Evolutionary conservation across 2,113 vertebrate species (phyloP).

Genomic region (Abramis brama): DNA sequence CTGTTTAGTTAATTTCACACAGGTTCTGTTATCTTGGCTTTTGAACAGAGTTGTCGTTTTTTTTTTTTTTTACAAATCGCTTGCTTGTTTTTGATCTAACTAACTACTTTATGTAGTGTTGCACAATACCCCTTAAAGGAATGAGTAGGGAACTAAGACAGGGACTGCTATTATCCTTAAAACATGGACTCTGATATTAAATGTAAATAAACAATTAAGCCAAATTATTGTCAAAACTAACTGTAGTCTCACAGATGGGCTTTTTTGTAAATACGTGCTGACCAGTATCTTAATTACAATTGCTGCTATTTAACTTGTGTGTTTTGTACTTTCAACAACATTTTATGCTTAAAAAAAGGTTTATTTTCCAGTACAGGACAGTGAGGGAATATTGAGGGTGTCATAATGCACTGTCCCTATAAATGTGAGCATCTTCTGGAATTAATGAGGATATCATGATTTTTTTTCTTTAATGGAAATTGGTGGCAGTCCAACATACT

Average conservation of each 20-base stretch:
- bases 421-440: slow-evolving; percentile 44
- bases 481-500: not conserved
- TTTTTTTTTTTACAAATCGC: slow-evolving; percentile 18
- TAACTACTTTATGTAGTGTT: slow-evolving; percentile 32
- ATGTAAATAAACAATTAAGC: slow-evolving; percentile 29
- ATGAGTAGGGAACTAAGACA: slow-evolving; percentile 65
- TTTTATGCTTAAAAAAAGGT: slow-evolving; percentile 9
- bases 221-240: slow-evolving; percentile 36
- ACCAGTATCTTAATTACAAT: slow-evolving; percentile 42
- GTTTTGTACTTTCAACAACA: slow-evolving; percentile 18
- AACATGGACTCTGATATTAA: slow-evolving; percentile 14
- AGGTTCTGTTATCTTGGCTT: not conserved
- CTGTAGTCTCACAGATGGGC: slow-evolving; percentile 36
- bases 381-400: slow-evolving; percentile 64
- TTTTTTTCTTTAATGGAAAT: not conserved
- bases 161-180: slow-evolving; percentile 48
- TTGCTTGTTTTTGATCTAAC: slow-evolving; percentile 25
- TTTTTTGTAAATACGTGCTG: slow-evolving; percentile 32
- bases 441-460: slow-evolving; percentile 14
- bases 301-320: slow-evolving; percentile 63
- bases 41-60: not conserved
- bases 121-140: slow-evolving; percentile 58
- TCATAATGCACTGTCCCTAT: slow-evolving; percentile 53
- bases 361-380: slow-evolving; percentile 56
- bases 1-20: not conserved